Percentiles rank a stretch among this genome's conserved stretches.
These are phyloP conservation scores for Beris morrisii DNA, from an alignment of 2,888 invertebrate species.

Conservation along the genomic window DNA sequence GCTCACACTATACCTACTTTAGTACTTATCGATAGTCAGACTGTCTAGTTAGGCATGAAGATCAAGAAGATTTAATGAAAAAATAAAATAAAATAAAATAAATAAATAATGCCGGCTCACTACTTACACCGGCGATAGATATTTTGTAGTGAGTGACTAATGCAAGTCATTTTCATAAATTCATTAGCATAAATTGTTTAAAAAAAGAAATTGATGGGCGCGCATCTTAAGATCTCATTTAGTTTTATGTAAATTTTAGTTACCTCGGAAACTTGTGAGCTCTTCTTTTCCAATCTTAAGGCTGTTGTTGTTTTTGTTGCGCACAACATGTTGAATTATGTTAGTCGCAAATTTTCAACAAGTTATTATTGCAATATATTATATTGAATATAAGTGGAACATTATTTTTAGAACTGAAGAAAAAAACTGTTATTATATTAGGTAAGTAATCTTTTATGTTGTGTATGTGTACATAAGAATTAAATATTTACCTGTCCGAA, in stretches of 20 bases:
- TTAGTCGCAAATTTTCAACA: no score
- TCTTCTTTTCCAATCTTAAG: no score
- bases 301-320: no score
- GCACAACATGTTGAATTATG: no score
- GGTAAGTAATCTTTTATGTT: no score
- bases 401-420: no score
- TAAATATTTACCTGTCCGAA: no score
- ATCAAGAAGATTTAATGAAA: slow-evolving; percentile 28
- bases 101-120: slow-evolving; percentile 16
- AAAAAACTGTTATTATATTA: no score
- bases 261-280: slow-evolving; percentile 1
- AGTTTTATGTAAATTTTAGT: slow-evolving; percentile 21
- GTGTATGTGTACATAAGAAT: no score
- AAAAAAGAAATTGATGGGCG: slow-evolving; percentile 12
- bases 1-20: slow-evolving; percentile 32
- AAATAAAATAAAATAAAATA: no score
- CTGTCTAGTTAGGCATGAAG: slow-evolving; percentile 31
- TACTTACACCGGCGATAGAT: slow-evolving; percentile 21
- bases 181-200: slow-evolving; percentile 6
- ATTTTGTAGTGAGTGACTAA: slow-evolving; percentile 3
- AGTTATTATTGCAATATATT: no score
- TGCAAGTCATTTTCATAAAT: slow-evolving; percentile 25
- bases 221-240: slow-evolving; percentile 22
- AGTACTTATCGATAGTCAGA: slow-evolving; percentile 29
- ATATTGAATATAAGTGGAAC: no score